Conservation (phyloP, 1,140 invertebrate species). For the Calephelis virginiensis region DNA sequence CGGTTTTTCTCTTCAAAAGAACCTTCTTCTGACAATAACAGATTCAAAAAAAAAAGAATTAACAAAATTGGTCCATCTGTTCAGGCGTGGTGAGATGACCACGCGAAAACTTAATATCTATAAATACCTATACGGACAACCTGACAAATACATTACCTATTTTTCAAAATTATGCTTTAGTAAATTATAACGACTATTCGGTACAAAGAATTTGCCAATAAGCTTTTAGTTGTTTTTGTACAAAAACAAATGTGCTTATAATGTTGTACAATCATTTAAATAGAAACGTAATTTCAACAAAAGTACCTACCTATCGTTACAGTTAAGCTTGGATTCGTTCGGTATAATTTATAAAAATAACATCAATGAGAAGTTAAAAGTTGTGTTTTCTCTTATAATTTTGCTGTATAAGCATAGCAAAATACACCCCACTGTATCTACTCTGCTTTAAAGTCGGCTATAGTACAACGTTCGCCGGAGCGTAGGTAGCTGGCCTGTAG, state of each 20-base stretch:
- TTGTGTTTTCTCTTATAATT: conserved; percentile 39
- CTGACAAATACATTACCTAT: no score
- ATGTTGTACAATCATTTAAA: not conserved
- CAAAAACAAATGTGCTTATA: not conserved
- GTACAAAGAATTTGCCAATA: no score
- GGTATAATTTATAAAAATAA: not conserved
- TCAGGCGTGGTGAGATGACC: no score
- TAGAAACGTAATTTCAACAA: not conserved
- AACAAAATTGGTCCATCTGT: no score
- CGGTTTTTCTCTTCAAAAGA: no score
- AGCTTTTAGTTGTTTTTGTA: not conserved
- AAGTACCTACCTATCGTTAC: not conserved
- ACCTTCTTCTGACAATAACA: no score
- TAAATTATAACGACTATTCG: no score
- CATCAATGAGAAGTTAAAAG: conserved; percentile 3
- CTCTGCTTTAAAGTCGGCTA: conserved; percentile 61
- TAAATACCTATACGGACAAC: no score
- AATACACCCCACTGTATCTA: conserved; percentile 59
- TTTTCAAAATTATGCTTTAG: no score
- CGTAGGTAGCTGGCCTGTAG: conserved; percentile 64
- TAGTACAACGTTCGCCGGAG: conserved; percentile 57
- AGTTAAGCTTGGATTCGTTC: conserved; percentile 11
- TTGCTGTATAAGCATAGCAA: conserved; percentile 41
- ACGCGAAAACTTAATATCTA: no score
- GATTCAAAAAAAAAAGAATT: no score